These are phyloP conservation scores for Chamaedrilus cognettii DNA, from an alignment of 2,888 invertebrate species.

Conservation along the genomic window DNA sequence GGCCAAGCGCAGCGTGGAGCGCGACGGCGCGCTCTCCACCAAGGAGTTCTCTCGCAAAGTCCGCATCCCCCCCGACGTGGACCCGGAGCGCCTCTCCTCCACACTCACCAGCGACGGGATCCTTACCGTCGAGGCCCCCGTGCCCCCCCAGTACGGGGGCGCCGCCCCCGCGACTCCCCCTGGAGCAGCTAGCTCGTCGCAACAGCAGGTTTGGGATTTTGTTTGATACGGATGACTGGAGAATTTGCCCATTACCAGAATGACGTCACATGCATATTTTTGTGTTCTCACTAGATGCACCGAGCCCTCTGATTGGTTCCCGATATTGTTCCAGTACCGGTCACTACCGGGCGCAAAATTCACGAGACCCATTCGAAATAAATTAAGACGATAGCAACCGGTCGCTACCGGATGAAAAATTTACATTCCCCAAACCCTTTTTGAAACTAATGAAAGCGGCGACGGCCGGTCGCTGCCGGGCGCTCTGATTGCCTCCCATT, in stretches of 20 bases:
- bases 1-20: conserved; percentile 22
- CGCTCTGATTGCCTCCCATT: neutral
- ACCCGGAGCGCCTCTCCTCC: conserved; percentile 27
- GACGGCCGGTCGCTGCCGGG: neutral
- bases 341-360: no score
- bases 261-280: no score
- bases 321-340: no score
- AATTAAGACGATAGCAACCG: no score
- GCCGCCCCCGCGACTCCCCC: conserved; percentile 14
- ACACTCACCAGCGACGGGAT: conserved; percentile 33
- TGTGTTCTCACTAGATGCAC: neutral
- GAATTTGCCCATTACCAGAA: no score
- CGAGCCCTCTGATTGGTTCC: no score
- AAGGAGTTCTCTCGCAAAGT: conserved; percentile 32
- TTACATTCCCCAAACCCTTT: no score
- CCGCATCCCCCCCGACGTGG: conserved; percentile 27
- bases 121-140: conserved; percentile 29
- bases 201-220: neutral
- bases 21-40: conserved; percentile 17
- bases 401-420: no score
- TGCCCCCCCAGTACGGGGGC: conserved; percentile 21
- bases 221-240: neutral
- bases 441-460: no score
- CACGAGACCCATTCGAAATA: no score
- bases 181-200: conserved; percentile 10